Evolutionary conservation across 1,140 invertebrate species (phyloP).

Genomic region (Drosophila lacertosa): DNA sequence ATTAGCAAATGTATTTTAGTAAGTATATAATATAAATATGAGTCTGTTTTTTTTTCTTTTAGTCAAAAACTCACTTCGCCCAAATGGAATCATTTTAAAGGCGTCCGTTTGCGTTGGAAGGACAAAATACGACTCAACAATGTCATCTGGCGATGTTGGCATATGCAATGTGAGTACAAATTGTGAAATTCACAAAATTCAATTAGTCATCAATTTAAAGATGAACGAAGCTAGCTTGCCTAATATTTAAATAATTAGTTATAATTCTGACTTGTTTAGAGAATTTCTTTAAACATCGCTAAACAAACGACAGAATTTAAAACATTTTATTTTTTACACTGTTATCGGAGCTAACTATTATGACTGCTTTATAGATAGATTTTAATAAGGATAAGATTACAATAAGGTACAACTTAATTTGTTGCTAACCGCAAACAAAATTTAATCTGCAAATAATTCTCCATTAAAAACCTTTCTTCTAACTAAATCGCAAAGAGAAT

Average conservation of each 20-base stretch:
- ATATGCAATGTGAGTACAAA: conserved; percentile 97
- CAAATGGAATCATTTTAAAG: conserved; percentile 99
- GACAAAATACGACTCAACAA: conserved; percentile 99
- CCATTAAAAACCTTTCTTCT: no score
- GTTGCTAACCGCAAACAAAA: no score
- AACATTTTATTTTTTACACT: no score
- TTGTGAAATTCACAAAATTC: not conserved
- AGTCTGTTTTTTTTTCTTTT: conserved; percentile 84
- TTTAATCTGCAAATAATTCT: no score
- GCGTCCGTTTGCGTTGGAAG: conserved; percentile 97
- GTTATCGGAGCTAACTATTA: not conserved
- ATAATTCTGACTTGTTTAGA: no score
- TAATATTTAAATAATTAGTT: no score
- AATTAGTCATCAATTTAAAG: not conserved
- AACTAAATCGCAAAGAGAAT: no score
- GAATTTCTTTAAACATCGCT: no score
- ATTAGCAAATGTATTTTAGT: not conserved
- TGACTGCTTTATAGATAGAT: not conserved
- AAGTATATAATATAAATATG: not conserved
- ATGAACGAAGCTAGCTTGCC: no score
- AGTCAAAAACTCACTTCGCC: conserved; percentile 99
- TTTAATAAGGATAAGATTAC: conserved; percentile 1
- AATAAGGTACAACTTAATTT: not conserved
- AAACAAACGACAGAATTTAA: no score
- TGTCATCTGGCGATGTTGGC: conserved; percentile 99